Evolutionary conservation across 2,113 vertebrate species (phyloP).

Genomic region (Eolophus roseicapilla): DNA sequence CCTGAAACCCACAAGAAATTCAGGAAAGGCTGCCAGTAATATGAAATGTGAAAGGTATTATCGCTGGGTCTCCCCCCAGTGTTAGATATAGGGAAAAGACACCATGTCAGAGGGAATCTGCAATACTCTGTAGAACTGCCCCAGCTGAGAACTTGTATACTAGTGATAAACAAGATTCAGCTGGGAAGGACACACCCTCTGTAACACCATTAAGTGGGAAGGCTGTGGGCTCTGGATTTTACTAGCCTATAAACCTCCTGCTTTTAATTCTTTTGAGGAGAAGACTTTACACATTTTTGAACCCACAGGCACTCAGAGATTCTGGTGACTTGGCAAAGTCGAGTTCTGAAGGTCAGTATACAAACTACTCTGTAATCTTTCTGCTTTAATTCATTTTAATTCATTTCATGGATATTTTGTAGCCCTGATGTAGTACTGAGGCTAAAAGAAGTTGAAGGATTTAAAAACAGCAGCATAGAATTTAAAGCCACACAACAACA

Average conservation of each 20-base stretch:
- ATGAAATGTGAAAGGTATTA: background rate
- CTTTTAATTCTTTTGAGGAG: background rate
- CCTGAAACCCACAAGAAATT: background rate
- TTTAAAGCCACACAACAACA: background rate
- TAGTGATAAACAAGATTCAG: background rate
- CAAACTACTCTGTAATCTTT: background rate
- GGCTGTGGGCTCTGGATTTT: background rate
- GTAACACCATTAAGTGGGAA: background rate
- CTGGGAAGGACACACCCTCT: background rate
- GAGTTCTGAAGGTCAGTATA: background rate
- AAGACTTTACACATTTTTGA: background rate
- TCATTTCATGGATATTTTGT: background rate
- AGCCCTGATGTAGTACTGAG: background rate
- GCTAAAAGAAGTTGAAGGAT: background rate
- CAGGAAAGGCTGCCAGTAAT: background rate
- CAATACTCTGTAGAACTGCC: background rate
- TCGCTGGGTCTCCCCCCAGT: accelerated
- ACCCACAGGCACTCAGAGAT: background rate
- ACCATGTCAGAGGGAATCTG: background rate
- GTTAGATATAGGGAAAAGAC: background rate
- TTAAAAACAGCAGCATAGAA: background rate
- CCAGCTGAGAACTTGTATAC: background rate
- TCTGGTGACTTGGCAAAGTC: background rate
- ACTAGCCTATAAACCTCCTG: background rate
- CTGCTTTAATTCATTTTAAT: background rate